phyloP scores from a whole-genome alignment of 2,113 vertebrate genomes.

The Noctilio leporinus region DNA sequence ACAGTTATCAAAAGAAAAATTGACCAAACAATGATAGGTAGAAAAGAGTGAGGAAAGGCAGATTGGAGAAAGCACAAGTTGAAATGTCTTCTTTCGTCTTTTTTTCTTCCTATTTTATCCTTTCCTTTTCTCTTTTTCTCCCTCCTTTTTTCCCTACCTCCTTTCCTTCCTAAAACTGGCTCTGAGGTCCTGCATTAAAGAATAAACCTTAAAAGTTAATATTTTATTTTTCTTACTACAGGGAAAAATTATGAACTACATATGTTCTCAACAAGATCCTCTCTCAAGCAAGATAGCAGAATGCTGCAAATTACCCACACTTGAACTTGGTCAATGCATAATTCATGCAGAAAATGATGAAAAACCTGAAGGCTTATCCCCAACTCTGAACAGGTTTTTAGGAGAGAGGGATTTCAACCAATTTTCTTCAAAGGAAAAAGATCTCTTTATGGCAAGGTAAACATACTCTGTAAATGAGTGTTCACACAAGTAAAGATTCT shows the following conservation, averaged over 20 bases:
- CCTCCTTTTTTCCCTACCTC: no score
- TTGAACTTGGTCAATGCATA: slow-evolving; percentile 72
- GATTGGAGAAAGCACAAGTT: background rate
- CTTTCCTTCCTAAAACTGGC: background rate
- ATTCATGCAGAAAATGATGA: slow-evolving; percentile 59
- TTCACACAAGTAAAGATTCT: background rate
- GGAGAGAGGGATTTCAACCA: slow-evolving; percentile 67
- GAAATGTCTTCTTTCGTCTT: background rate
- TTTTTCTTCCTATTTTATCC: background rate
- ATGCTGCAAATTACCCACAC: slow-evolving; percentile 72
- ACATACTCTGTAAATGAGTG: background rate
- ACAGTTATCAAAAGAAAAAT: background rate
- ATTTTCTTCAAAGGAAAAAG: slow-evolving; percentile 67
- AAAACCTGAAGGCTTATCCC: slow-evolving; percentile 65
- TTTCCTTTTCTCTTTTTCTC: background rate
- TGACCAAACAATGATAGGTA: background rate
- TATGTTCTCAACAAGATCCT: slow-evolving; percentile 64
- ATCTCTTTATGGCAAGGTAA: slow-evolving; percentile 75
- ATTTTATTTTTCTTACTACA: slow-evolving; percentile 41
- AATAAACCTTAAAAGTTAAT: background rate
- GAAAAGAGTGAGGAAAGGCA: background rate
- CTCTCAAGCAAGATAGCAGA: slow-evolving; percentile 69
- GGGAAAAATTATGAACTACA: slow-evolving; percentile 63
- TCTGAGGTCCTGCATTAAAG: background rate
- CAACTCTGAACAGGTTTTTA: slow-evolving; percentile 62